Conservation (phyloP, 2,888 invertebrate genomes). For the Herminia tarsipennalis region DNA sequence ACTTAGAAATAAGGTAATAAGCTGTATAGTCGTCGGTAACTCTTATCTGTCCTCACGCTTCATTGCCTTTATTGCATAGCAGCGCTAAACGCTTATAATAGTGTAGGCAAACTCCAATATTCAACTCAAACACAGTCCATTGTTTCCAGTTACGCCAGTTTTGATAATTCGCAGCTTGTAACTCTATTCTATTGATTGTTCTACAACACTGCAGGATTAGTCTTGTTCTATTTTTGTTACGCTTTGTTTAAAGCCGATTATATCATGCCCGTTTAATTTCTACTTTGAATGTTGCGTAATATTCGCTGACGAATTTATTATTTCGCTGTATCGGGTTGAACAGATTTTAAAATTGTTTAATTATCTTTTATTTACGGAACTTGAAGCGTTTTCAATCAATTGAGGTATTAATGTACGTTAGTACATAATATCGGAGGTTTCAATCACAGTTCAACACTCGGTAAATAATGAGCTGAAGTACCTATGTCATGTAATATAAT, state of each 20-base stretch:
- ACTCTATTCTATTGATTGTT: conserved; percentile 21
- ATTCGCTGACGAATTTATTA: conserved; percentile 18
- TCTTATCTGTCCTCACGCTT: conserved; percentile 66
- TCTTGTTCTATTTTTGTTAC: conserved; percentile 6
- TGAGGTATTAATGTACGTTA: too few relatives aligned
- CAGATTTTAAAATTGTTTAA: conserved; percentile 14
- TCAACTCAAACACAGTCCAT: conserved; percentile 51
- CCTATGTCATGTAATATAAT: too few relatives aligned
- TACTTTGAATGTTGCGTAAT: conserved; percentile 16
- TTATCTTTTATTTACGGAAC: too few relatives aligned
- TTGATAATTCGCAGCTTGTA: conserved; percentile 60
- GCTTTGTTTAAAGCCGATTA: conserved; percentile 8
- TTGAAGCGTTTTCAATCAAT: neutral
- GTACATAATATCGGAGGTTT: too few relatives aligned
- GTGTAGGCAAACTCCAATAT: conserved; percentile 43
- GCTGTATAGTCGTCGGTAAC: conserved; percentile 36
- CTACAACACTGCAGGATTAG: conserved; percentile 3
- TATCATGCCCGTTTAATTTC: conserved; percentile 13
- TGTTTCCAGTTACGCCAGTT: conserved; percentile 64
- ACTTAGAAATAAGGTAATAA: too few relatives aligned
- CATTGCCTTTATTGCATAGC: conserved; percentile 68
- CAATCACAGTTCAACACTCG: too few relatives aligned
- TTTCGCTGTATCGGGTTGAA: conserved; percentile 12
- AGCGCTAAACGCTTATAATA: conserved; percentile 65
- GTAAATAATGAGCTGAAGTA: too few relatives aligned